Percentiles rank a stretch among this genome's conserved stretches.
Evolutionary conservation across 35 echinoderm and acorn worm genomes (phyloP).

Genomic region (Apostichopus japonicus): DNA sequence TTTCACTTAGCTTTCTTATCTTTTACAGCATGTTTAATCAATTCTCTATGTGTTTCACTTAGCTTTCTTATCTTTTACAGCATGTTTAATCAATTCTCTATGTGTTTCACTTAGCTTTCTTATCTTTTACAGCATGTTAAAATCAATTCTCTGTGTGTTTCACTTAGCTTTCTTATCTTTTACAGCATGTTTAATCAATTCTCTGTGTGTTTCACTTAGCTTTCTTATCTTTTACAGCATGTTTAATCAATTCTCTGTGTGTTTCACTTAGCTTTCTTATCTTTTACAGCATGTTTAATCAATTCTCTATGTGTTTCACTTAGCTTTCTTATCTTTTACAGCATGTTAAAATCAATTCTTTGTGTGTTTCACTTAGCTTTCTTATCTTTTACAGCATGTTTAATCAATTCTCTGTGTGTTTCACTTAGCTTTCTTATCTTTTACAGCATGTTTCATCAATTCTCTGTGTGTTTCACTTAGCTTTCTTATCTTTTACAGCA

Average conservation of each 20-base stretch:
- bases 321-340: conserved; percentile 48
- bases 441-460: background rate
- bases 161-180: conserved; percentile 64
- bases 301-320: conserved; percentile 24
- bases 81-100: background rate
- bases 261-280: conserved; percentile 57
- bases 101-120: conserved; percentile 56
- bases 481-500: conserved; percentile 45
- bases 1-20: conserved; percentile 59
- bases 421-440: conserved; percentile 64
- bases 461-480: conserved; percentile 25
- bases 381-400: conserved; percentile 23
- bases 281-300: conserved; percentile 5
- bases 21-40: conserved; percentile 6
- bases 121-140: conserved; percentile 16
- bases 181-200: background rate
- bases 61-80: conserved; percentile 50
- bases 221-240: conserved; percentile 43
- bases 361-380: conserved; percentile 53
- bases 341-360: background rate
- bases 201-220: conserved; percentile 29
- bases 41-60: conserved; percentile 23
- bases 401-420: conserved; percentile 8
- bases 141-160: conserved; percentile 21
- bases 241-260: conserved; percentile 12